Conservation (phyloP, 1,140 invertebrate genomes). For the Coboldia fuscipes region DNA sequence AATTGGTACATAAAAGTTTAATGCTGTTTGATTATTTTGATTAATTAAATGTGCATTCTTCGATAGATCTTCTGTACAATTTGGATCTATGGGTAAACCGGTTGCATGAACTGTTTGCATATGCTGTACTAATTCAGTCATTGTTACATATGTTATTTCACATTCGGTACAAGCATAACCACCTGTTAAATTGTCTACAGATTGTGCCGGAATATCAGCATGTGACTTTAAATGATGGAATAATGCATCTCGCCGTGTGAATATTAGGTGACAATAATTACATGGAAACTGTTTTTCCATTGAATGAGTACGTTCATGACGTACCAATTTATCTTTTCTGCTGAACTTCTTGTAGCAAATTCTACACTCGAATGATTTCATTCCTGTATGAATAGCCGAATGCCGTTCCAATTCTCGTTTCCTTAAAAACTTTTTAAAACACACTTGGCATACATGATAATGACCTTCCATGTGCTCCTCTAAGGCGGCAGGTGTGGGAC, state of each 20-base stretch:
- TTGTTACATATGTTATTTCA: no score
- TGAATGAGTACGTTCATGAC: constrained; percentile 33
- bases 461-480: constrained; percentile 24
- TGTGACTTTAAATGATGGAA: constrained; percentile 31
- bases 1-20: no score
- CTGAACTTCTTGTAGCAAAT: constrained; percentile 39
- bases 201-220: no score
- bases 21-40: no score
- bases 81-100: no score
- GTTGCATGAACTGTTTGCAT: no score
- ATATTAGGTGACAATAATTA: constrained; percentile 28
- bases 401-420: constrained; percentile 40
- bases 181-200: no score
- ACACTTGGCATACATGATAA: constrained; percentile 30
- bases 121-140: no score
- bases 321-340: constrained; percentile 37
- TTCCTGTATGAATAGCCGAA: constrained; percentile 31
- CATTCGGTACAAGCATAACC: no score
- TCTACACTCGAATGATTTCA: constrained; percentile 34
- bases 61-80: no score
- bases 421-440: constrained; percentile 35
- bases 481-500: constrained; percentile 24
- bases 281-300: constrained; percentile 29
- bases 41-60: no score
- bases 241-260: constrained; percentile 27